These are phyloP conservation scores for Biston betularia DNA, from an alignment of 2,888 invertebrate species.

Conservation along the genomic window DNA sequence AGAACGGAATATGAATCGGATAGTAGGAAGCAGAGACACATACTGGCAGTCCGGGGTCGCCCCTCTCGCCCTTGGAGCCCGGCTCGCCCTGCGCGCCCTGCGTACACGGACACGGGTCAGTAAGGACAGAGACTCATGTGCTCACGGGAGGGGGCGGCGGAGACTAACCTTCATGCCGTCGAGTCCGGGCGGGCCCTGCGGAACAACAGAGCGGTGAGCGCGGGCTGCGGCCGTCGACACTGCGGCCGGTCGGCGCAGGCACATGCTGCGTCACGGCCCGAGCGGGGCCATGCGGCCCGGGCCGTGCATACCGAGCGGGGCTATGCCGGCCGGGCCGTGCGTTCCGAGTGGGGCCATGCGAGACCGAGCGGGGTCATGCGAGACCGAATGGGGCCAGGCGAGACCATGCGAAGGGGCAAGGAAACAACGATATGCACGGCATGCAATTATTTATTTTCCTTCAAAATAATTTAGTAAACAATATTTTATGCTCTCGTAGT, in stretches of 20 bases:
- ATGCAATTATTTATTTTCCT: conserved; percentile 82
- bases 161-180: conserved; percentile 97
- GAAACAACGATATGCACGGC: conserved; percentile 74
- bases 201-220: conserved; percentile 78
- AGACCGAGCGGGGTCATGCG: conserved; percentile 1
- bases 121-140: neutral
- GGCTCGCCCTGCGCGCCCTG: conserved; percentile 97
- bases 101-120: conserved; percentile 53
- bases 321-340: neutral
- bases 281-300: neutral
- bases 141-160: conserved; percentile 4
- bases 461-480: conserved; percentile 83
- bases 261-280: conserved; percentile 56
- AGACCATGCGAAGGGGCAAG: conserved; percentile 28
- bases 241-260: conserved; percentile 26
- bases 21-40: conserved; percentile 67
- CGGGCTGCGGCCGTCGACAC: conserved; percentile 10
- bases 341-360: conserved; percentile 52
- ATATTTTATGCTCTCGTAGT: conserved; percentile 74
- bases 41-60: conserved; percentile 97
- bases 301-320: neutral
- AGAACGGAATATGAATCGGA: conserved; percentile 2
- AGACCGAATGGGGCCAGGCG: conserved; percentile 1
- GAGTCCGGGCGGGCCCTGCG: conserved; percentile 96
- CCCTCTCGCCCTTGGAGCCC: conserved; percentile 96